Evolutionary conservation across 2,888 invertebrate genomes (phyloP).

Genomic region (Clivina fossor): DNA sequence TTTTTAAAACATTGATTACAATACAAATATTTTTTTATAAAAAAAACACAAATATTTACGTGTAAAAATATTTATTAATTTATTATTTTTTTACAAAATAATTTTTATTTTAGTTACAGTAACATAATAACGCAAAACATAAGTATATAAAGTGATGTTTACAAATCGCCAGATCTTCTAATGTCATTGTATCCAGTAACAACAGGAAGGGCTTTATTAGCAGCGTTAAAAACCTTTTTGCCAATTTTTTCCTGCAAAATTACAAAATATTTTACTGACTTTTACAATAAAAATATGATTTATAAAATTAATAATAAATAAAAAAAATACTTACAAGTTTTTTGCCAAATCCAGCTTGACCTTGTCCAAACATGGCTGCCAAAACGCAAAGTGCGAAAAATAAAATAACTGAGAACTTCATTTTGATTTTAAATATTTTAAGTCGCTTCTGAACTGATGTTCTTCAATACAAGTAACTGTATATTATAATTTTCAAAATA

Average conservation of each 20-base stretch:
- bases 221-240: slow-evolving; percentile 35
- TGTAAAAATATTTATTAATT: too few relatives aligned
- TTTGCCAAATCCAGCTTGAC: slow-evolving; percentile 6
- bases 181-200: slow-evolving; percentile 13
- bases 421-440: slow-evolving; percentile 2
- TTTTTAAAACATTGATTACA: too few relatives aligned
- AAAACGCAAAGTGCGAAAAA: slow-evolving; percentile 35
- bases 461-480: too few relatives aligned
- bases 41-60: too few relatives aligned
- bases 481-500: too few relatives aligned
- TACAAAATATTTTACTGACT: not conserved
- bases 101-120: too few relatives aligned
- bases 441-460: not conserved
- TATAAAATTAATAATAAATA: too few relatives aligned
- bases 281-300: too few relatives aligned
- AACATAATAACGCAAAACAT: too few relatives aligned
- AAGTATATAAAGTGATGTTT: too few relatives aligned
- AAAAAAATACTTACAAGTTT: slow-evolving; percentile 1
- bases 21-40: too few relatives aligned
- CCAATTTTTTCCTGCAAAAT: slow-evolving; percentile 36
- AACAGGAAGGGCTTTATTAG: slow-evolving; percentile 39
- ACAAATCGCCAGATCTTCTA: not conserved
- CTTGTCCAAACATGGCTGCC: slow-evolving; percentile 34
- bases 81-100: too few relatives aligned
- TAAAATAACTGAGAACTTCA: slow-evolving; percentile 37